These are phyloP conservation scores for Gambusia yucatana DNA, from an alignment of 2,797 vertebrate genomes.

Conservation along the genomic window DNA sequence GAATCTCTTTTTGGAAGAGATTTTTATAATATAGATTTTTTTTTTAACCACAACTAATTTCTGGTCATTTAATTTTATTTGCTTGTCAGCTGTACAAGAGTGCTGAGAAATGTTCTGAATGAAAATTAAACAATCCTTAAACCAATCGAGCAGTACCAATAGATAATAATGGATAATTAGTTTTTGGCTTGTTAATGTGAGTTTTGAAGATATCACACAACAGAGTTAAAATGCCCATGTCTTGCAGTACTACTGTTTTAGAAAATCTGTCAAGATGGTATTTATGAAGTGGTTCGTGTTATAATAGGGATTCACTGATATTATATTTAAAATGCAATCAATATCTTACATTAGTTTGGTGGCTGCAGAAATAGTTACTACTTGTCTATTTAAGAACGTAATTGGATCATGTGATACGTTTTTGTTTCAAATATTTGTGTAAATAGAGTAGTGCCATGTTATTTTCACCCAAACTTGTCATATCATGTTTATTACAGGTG, in stretches of 20 bases:
- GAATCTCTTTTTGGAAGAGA: too few relatives aligned
- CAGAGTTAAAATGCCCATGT: background rate
- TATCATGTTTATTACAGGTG: conserved; percentile 58
- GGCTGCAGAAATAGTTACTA: background rate
- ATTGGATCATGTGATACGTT: background rate
- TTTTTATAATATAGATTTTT: too few relatives aligned
- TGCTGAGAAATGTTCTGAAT: background rate
- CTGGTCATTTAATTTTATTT: background rate
- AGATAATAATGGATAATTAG: background rate
- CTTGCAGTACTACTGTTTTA: background rate
- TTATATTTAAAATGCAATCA: background rate
- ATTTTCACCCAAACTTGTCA: background rate
- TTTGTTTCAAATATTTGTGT: background rate
- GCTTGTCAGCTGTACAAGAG: background rate
- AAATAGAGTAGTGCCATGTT: background rate
- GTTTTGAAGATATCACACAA: background rate
- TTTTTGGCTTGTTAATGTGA: background rate
- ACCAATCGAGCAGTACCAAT: background rate
- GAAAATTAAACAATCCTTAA: background rate
- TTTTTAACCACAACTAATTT: background rate
- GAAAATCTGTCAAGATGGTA: background rate
- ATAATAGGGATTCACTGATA: background rate
- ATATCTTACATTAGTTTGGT: background rate
- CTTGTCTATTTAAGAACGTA: background rate
- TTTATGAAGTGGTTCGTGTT: background rate